Conservation (phyloP, 2,113 vertebrate genomes). For the Acanthochromis polyacanthus region DNA sequence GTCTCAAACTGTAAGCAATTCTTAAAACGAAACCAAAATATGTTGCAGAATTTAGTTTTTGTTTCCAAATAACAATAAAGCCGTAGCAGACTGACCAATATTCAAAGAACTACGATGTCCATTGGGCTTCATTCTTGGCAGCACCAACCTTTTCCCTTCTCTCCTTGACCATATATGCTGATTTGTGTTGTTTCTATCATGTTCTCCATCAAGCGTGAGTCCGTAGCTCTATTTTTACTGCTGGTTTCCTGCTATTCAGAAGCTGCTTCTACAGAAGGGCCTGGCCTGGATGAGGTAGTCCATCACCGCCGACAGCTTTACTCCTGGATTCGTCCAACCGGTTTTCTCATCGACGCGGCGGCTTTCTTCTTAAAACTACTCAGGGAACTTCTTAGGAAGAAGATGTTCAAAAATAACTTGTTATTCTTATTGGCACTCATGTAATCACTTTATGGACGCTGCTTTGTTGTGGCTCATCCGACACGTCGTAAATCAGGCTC, state of each 20-base stretch:
- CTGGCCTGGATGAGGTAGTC: conserved; percentile 60
- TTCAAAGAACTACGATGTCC: neutral
- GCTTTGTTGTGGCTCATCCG: neutral
- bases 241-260: conserved; percentile 74
- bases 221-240: conserved; percentile 60
- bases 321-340: conserved; percentile 27
- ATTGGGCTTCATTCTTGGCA: conserved; percentile 3
- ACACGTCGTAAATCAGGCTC: conserved; percentile 17
- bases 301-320: conserved; percentile 61
- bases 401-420: conserved; percentile 41
- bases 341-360: conserved; percentile 30
- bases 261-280: conserved; percentile 37
- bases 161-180: conserved; percentile 21
- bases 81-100: no score
- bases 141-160: neutral
- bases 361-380: conserved; percentile 41
- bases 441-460: conserved; percentile 11
- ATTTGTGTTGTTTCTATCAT: conserved; percentile 52
- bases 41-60: no score
- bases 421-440: conserved; percentile 36
- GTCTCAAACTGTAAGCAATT: no score
- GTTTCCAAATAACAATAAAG: no score
- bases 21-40: no score
- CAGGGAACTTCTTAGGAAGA: conserved; percentile 18
- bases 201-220: conserved; percentile 43